These are phyloP conservation scores for Neogobius melanostomus DNA, from an alignment of 2,113 vertebrate genomes.

Conservation along the genomic window DNA sequence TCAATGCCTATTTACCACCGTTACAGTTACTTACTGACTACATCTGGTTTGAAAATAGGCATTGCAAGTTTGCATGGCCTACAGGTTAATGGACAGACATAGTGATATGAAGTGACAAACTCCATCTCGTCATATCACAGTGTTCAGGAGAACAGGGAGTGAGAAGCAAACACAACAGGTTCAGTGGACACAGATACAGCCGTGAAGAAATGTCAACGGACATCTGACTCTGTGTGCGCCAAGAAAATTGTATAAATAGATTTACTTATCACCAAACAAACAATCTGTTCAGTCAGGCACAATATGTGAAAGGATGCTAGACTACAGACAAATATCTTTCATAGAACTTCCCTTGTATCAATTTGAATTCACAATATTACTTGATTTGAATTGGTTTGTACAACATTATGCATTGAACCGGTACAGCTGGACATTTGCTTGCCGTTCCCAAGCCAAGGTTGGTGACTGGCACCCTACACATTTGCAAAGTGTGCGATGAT, in stretches of 20 bases:
- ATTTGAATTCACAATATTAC: too few relatives aligned
- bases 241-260: constrained; percentile 14
- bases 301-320: neutral
- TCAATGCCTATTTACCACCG: neutral
- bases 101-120: constrained; percentile 55
- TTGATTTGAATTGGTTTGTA: too few relatives aligned
- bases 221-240: constrained; percentile 30
- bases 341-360: neutral
- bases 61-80: constrained; percentile 15
- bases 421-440: too few relatives aligned
- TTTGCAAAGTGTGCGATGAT: too few relatives aligned
- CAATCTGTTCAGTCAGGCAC: neutral
- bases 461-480: too few relatives aligned
- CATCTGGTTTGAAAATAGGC: neutral
- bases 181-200: constrained; percentile 50
- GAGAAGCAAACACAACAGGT: constrained; percentile 50
- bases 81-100: constrained; percentile 55
- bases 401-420: too few relatives aligned
- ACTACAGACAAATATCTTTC: neutral
- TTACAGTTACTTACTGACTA: neutral
- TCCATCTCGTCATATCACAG: constrained; percentile 57
- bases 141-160: constrained; percentile 28
- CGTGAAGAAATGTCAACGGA: constrained; percentile 34
- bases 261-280: constrained; percentile 16
- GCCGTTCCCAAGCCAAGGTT: too few relatives aligned